These are phyloP conservation scores for Hypercompe scribonia DNA, from an alignment of 2,888 invertebrate genomes.

Conservation along the genomic window DNA sequence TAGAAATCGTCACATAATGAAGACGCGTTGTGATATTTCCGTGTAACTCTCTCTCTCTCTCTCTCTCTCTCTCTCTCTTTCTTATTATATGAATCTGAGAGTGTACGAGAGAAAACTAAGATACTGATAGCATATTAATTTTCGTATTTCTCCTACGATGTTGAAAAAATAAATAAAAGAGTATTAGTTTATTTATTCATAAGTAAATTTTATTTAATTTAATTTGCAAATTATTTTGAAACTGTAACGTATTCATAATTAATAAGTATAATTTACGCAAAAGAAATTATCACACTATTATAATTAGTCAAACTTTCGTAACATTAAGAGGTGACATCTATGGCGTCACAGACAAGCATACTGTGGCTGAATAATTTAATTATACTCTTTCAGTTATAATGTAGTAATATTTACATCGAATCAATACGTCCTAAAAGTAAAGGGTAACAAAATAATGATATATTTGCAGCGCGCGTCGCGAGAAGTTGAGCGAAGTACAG, in stretches of 20 bases:
- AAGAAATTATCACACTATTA: neutral
- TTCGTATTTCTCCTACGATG: too few species aligned
- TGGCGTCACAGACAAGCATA: neutral
- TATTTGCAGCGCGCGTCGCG: slow-evolving; percentile 86
- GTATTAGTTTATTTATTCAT: too few species aligned
- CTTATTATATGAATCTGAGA: too few species aligned
- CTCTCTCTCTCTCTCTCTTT: neutral
- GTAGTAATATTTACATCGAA: neutral
- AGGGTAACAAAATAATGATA: slow-evolving; percentile 7
- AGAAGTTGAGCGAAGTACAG: slow-evolving; percentile 92
- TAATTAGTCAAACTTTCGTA: neutral
- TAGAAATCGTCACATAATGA: neutral
- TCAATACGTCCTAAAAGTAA: neutral
- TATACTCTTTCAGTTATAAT: neutral
- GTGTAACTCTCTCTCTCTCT: neutral
- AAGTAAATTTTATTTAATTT: neutral
- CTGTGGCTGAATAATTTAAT: neutral
- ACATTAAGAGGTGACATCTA: neutral
- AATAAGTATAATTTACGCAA: neutral
- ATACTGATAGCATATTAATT: too few species aligned
- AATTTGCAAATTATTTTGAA: neutral
- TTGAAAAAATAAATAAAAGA: too few species aligned
- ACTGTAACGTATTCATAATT: neutral
- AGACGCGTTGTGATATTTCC: neutral
- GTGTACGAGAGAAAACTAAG: too few species aligned